These are phyloP conservation scores for Cheilosia vulpina DNA, from an alignment of 2,888 invertebrate species.

Conservation along the genomic window DNA sequence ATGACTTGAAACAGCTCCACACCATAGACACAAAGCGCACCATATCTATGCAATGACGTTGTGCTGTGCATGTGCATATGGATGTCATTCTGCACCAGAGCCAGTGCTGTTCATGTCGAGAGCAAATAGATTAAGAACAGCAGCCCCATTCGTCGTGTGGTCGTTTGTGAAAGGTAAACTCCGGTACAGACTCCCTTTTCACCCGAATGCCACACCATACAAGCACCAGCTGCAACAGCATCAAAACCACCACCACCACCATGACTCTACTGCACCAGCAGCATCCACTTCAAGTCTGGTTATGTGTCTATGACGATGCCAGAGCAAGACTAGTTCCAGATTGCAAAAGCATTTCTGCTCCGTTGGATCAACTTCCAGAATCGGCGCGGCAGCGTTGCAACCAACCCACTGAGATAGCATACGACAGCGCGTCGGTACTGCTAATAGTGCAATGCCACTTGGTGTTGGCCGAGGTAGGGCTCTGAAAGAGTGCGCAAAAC, in stretches of 20 bases:
- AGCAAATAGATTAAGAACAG: conserved; percentile 69
- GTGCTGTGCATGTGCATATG: conserved; percentile 23
- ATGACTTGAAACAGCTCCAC: conserved; percentile 57
- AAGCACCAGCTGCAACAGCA: conserved; percentile 27
- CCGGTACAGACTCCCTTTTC: conserved; percentile 46
- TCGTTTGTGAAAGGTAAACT: conserved; percentile 65
- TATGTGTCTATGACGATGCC: conserved; percentile 21
- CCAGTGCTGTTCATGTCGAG: conserved; percentile 63
- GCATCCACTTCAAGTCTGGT: conserved; percentile 46
- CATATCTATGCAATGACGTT: conserved; percentile 19
- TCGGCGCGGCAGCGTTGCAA: conserved; percentile 55
- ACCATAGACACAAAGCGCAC: conserved; percentile 11
- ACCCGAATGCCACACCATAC: conserved; percentile 1
- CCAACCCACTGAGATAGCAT: conserved; percentile 62
- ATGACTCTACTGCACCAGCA: background rate
- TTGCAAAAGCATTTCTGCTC: conserved; percentile 69
- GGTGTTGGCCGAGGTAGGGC: conserved; percentile 53
- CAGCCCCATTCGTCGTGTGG: conserved; percentile 32
- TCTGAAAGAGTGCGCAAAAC: conserved; percentile 53
- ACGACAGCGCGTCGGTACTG: conserved; percentile 25
- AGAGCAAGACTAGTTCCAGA: conserved; percentile 68
- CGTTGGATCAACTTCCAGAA: conserved; percentile 68
- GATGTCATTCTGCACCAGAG: conserved; percentile 49
- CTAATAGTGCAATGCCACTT: conserved; percentile 66
- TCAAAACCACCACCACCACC: background rate